Percentiles rank a stretch among this genome's conserved stretches.
phyloP scores from a whole-genome alignment of 1,140 invertebrate species.

The Zaprionus vittiger region DNA sequence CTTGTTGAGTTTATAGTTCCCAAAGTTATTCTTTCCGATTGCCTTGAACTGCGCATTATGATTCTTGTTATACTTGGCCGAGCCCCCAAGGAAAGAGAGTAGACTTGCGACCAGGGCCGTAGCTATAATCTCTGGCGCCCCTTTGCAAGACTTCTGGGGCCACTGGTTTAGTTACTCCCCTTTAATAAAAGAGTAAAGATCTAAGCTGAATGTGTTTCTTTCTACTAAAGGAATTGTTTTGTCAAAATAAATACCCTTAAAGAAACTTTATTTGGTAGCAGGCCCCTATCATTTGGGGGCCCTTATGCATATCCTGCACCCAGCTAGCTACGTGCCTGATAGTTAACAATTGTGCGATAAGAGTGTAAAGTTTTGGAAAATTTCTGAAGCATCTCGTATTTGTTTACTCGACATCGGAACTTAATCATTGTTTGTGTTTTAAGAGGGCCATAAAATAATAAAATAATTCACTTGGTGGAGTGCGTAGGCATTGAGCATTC shows the following conservation, averaged over 20 bases:
- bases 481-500: constrained; percentile 6
- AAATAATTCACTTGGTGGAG: constrained; percentile 3
- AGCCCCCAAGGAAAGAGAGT: background rate
- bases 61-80: background rate
- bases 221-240: no score
- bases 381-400: background rate
- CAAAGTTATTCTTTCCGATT: constrained; percentile 3
- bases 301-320: no score
- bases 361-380: background rate
- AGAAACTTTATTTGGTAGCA: no score
- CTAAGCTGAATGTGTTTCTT: no score
- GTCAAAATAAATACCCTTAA: no score
- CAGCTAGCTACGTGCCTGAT: no score
- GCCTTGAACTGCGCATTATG: background rate
- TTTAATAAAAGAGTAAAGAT: no score
- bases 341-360: constrained; percentile 6
- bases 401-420: constrained; percentile 9
- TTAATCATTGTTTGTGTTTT: background rate
- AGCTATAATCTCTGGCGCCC: no score
- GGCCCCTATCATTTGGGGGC: no score
- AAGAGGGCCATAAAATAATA: background rate
- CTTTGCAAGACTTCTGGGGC: no score
- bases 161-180: no score
- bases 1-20: background rate
- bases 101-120: background rate